Base-by-base conservation (phyloP, 2,797 vertebrate species). In the Paedocypris micromegethes region DNA sequence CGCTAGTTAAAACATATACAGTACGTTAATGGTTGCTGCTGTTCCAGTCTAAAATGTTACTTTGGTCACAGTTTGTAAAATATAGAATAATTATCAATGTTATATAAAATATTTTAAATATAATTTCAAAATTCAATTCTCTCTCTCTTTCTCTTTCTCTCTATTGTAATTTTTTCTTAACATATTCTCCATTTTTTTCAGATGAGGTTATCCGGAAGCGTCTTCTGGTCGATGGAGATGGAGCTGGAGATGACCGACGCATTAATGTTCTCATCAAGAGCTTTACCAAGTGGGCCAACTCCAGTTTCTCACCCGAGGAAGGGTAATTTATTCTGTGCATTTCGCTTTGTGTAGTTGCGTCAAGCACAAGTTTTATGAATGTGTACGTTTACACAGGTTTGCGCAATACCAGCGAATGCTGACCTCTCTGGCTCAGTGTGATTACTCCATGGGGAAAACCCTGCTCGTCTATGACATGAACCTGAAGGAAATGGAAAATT, bases 401-500 rank as follows among this genome's bases (percentile, higher is more conserved):
- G 92, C 91, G 44, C 95, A 98, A 72, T 94, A 97, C 77, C 97
- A 99, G 78, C 91, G 95, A 58, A 98, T 99, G 97, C 70, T 98
- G 77, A 92, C 93, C 42, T 95, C 88, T 41, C 79, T 99, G 83
- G 90, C 93, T 5, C 97, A 99, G 43, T 98, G 96, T 83, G 96
- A 98, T 77, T 98, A 96, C 83, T 98, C 97, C 43, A 97, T 99
- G 96, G 94, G 94, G 49, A 99, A 98, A 86, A 98, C 97, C 0
- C 85, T 97, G 67, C 90, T 98, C 76, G 97, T 98, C 3, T 97
- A 98, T 64, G 92, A 98, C 70, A 99, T 99, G 97, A 99, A 99
- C 84, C 90, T 98, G 55, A 89, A 90, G 76, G 97, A 99, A 87
- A 99, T 99, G 97, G 96, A 98, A 74, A 99, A 98, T 71, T 99